Base-by-base conservation (phyloP, 1,140 invertebrate species). In the Panagrolaimus sp. region DNA sequence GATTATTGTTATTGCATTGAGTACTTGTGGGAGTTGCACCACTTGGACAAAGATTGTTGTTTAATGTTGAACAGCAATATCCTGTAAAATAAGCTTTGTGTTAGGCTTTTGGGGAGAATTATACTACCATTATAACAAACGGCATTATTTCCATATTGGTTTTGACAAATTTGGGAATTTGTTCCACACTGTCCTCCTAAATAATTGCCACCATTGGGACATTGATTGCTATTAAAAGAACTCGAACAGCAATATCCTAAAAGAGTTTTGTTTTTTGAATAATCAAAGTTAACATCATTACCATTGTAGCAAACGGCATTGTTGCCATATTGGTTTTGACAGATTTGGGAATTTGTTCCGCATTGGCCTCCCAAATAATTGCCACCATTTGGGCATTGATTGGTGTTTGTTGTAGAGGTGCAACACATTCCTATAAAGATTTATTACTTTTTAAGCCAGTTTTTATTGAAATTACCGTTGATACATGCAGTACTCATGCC, bases 31-130 rank as follows among this genome's bases (percentile, higher is more conserved):
- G 21, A 21, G 52, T 58, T 58, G 21, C 52, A 58, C 52, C 52
- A 58, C 17, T 58, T 58, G 52, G 52, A 21, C 52, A 58, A 4
- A n/a, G 28, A n/a, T 58, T 58, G 17, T 38, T 38, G 32, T 38
- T 38, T 4, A 38, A 7, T 38, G 32, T 38, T 38, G 32, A 38
- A 38, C 32, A 38, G 7, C 32, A 38, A 38, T 38, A 38, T 38
- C 32, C 32, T 38, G 32, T 7, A 38, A 38, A 38, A 38, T n/a
- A n/a, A n/a, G n/a, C 32, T 38, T 4, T 38, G 32, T 38, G 32
- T 38, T 7, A 38, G 7, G 32, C 2, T 38, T 38, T 38, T 4
- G 32, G 32, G 2, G 7, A 2, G 7, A 38, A 4, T 38, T 4
- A 4, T 12, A 21, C 4, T 14, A 58, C 52, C 52, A 17, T 58